phyloP scores from a whole-genome alignment of 2,113 vertebrate genomes.

The Dermatemys mawii region DNA sequence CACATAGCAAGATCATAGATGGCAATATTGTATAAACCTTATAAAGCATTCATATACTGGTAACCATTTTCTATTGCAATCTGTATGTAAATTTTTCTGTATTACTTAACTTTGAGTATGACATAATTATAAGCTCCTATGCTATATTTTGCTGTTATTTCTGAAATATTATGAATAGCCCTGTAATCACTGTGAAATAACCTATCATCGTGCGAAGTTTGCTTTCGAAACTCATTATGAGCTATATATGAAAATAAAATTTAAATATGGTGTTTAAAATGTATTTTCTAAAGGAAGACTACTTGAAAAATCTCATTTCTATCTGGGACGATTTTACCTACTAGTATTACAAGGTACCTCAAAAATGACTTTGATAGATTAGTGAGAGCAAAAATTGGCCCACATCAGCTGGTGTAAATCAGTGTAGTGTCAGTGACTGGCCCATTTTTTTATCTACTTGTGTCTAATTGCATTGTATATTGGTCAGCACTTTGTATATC shows the following conservation, averaged over 20 bases:
- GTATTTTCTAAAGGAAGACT: not conserved
- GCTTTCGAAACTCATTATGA: constrained; percentile 8
- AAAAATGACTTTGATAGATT: constrained; percentile 7
- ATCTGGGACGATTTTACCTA: not conserved
- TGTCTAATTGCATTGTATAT: constrained; percentile 7
- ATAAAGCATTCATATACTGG: not conserved
- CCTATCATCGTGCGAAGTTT: not conserved
- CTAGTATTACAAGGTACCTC: not conserved
- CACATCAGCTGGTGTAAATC: constrained; percentile 21
- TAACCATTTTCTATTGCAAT: constrained; percentile 13
- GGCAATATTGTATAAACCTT: not conserved
- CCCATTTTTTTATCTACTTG: not conserved
- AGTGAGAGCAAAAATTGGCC: not conserved
- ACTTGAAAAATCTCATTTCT: not conserved
- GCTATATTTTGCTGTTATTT: constrained; percentile 18
- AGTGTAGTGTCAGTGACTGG: not conserved
- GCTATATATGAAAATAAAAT: not conserved
- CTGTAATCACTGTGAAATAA: constrained; percentile 12
- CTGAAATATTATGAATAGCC: constrained; percentile 1
- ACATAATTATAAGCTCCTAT: not conserved
- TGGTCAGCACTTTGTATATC: constrained; percentile 18
- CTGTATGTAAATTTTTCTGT: constrained; percentile 14
- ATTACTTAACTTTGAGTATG: not conserved
- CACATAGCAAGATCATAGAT: not conserved
- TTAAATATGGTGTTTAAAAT: not conserved